Base-by-base conservation (phyloP, 2,797 vertebrate genomes). In the Esox masquinongy region DNA sequence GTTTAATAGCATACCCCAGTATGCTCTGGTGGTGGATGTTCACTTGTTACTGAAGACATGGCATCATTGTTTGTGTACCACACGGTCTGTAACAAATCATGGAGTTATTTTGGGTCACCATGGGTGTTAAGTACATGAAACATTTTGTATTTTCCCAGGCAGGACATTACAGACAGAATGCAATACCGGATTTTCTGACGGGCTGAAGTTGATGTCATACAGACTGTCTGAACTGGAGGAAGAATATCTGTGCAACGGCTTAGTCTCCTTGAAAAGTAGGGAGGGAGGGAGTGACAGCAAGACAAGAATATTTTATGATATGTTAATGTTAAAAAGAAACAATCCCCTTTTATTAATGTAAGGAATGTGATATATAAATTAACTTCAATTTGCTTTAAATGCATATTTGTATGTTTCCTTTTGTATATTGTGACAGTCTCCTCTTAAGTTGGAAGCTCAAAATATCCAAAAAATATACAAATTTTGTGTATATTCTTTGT, bases 41-140 rank as follows among this genome's bases (percentile, higher is more conserved):
- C 64, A 50, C 34, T 75, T 50, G 77, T 73, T 43, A 70, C 78
- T 26, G 88, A 83, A 1, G 1, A 0, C 15, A 53, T 56, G 26
- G 47, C 0, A 15, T 79, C 74, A 0, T 0, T 64, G 2, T 88
- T 87, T 0, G 24, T 0, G 15, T 89, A 88, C 85, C 88, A 88
- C 50, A 90, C 19, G 29, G 86, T 75, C 89, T 88, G 75, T 3
- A 12, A 68, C 4, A 26, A 56, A 68, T 9, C 8, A 36, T 26
- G 6, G 31, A 67, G 15, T 36, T 31, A 36, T 19, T 67, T 67
- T 19, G 5, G 31, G 26, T 66, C 29, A 31, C 16, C 63, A 1
- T 34, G 5, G 12, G 24, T 16, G 29, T 34, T 14, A 17, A 34
- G 34, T 17, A 31, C 6, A 34, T 5, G 11, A 19, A 12, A 24